Evolutionary conservation across 2,113 vertebrate species (phyloP).

Genomic region (Crotalus tigris): DNA sequence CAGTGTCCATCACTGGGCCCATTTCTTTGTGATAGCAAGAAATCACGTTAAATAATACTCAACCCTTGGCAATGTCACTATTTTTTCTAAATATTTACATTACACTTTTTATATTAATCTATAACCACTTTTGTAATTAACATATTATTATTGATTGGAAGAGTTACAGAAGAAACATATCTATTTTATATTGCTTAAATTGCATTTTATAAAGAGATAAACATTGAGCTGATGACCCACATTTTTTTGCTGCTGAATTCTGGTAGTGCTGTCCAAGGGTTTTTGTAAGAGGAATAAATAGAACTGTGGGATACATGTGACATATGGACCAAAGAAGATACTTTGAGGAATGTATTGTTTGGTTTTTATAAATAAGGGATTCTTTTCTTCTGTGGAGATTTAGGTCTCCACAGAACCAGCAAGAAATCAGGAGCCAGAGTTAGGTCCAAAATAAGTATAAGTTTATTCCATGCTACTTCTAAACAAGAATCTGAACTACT

Average conservation of each 20-base stretch:
- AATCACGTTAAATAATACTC: conserved; percentile 11
- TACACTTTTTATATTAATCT: conserved; percentile 14
- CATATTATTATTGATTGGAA: neutral
- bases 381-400: neutral
- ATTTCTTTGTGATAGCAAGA: neutral
- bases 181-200: neutral
- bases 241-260: neutral
- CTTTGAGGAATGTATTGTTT: neutral
- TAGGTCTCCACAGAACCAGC: neutral
- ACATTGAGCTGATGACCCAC: neutral
- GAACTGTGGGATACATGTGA: neutral
- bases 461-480: neutral
- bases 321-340: neutral
- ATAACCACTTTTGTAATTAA: neutral
- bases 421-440: neutral
- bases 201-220: neutral
- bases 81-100: neutral
- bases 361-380: neutral
- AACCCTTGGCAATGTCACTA: conserved; percentile 18
- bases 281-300: neutral
- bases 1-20: neutral
- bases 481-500: neutral
- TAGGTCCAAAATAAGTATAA: neutral
- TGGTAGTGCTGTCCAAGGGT: neutral
- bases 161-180: neutral